Evolutionary conservation across 2,888 invertebrate genomes (phyloP).

Genomic region (Hipparchia semele): DNA sequence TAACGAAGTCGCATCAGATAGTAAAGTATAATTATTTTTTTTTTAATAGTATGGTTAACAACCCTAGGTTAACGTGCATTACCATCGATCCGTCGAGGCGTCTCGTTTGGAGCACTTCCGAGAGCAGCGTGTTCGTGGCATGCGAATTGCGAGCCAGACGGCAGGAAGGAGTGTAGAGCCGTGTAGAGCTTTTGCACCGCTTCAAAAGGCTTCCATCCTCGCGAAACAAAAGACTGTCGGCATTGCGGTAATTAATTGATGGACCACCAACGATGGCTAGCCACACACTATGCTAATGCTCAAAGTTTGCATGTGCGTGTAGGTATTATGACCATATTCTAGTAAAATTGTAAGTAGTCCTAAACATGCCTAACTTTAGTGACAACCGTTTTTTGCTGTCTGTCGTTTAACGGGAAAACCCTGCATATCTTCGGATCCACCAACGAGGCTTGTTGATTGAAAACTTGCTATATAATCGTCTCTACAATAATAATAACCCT

Average conservation of each 20-base stretch:
- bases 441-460: too few species aligned
- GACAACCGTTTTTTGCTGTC: too few species aligned
- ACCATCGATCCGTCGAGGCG: slow-evolving; percentile 1
- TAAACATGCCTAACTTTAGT: too few species aligned
- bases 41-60: too few species aligned
- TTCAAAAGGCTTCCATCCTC: slow-evolving; percentile 14
- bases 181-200: slow-evolving; percentile 6
- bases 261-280: neutral
- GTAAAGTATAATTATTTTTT: too few species aligned
- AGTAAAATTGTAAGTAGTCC: too few species aligned
- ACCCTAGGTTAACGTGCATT: neutral
- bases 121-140: neutral
- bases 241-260: slow-evolving; percentile 2
- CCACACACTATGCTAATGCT: neutral
- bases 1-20: too few species aligned
- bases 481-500: too few species aligned
- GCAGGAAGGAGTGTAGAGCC: slow-evolving; percentile 13
- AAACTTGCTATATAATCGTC: too few species aligned
- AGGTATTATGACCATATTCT: neutral
- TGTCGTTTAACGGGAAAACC: too few species aligned
- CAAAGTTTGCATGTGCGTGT: neutral
- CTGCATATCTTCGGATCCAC: too few species aligned
- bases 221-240: slow-evolving; percentile 16
- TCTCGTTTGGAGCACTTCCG: neutral
- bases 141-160: neutral